These are phyloP conservation scores for Hydrochoerus hydrochaeris DNA, from an alignment of 2,113 vertebrate species.

Conservation along the genomic window DNA sequence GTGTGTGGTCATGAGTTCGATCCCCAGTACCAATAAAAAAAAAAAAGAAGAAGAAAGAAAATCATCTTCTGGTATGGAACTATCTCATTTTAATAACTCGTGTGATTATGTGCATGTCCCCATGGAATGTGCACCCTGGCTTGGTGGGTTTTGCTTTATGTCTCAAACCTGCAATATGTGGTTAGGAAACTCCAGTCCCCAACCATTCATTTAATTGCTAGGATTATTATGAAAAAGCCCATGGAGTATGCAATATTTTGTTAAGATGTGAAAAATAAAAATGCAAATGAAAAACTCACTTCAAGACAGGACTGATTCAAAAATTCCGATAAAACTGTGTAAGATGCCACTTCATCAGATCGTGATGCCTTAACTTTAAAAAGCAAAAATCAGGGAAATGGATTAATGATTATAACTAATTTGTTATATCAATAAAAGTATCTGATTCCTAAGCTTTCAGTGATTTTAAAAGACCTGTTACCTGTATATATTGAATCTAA, in stretches of 20 bases:
- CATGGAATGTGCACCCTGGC: neutral
- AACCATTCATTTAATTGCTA: neutral
- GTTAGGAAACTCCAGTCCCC: neutral
- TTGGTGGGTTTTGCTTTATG: neutral
- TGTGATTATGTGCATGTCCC: neutral
- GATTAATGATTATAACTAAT: neutral
- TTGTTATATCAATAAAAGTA: neutral
- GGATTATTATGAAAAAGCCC: neutral
- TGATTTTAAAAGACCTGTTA: neutral
- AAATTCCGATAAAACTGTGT: neutral
- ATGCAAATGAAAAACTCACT: neutral
- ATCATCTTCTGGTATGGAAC: neutral
- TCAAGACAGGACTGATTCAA: neutral
- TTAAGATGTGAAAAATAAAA: neutral
- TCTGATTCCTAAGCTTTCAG: slow-evolving; percentile 11
- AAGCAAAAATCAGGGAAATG: neutral
- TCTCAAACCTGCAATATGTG: neutral
- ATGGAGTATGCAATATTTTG: neutral
- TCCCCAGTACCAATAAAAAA: too few species aligned
- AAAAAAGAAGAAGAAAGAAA: too few species aligned
- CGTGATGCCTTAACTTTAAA: neutral
- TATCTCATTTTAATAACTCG: neutral
- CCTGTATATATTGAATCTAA: neutral
- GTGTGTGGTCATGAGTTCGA: too few species aligned
- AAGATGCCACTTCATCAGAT: neutral